Percentiles rank a stretch among this genome's conserved stretches.
Evolutionary conservation across 2,797 vertebrate species (phyloP).

Genomic region (Pseudomugil gertrudae): DNA sequence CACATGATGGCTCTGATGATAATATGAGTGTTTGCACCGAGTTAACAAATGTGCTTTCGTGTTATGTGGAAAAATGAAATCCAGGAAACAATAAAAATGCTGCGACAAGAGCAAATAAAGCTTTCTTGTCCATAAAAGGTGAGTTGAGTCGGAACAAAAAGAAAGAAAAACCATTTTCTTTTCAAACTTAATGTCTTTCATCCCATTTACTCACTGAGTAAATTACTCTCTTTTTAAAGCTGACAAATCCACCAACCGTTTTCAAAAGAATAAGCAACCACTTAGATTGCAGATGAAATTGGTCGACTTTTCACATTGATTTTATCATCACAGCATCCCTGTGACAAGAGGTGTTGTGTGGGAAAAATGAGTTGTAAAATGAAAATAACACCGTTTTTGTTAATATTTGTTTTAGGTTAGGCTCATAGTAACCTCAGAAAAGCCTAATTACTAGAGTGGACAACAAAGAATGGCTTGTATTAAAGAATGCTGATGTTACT

Average conservation of each 20-base stretch:
- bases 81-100: background rate
- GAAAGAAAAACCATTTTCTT: constrained; percentile 12
- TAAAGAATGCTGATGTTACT: background rate
- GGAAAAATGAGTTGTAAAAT: background rate
- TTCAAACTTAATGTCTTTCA: constrained; percentile 24
- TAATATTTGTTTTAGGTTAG: background rate
- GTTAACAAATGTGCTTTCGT: background rate
- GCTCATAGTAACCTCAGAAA: background rate
- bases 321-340: constrained; percentile 22
- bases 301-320: constrained; percentile 10
- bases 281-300: constrained; percentile 35
- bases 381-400: background rate
- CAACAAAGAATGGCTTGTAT: background rate
- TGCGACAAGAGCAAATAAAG: constrained; percentile 1
- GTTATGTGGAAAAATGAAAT: background rate
- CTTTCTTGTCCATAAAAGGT: background rate
- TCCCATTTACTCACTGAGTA: constrained; percentile 16
- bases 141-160: constrained; percentile 27
- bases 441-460: background rate
- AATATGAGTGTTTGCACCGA: background rate
- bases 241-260: constrained; percentile 27
- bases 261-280: constrained; percentile 24
- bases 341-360: constrained; percentile 19
- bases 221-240: constrained; percentile 26
- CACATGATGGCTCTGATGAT: background rate